Evolutionary conservation across 1,140 invertebrate genomes (phyloP), one percentile per base, ranked within the genome.

Genomic region (Danaus melanippus): DNA sequence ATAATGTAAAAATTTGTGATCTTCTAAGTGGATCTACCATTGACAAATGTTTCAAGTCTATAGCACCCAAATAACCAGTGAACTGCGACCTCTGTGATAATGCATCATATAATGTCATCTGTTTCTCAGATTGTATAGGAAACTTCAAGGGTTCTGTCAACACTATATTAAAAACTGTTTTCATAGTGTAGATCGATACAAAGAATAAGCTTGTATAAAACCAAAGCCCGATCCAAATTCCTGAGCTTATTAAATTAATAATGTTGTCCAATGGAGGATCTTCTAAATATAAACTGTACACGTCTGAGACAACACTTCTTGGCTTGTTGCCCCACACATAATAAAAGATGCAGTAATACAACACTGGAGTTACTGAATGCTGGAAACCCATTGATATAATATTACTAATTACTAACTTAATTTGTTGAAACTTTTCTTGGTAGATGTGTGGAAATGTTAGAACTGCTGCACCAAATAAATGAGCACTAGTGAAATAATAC

Each of bases 41-140:
- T 8, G 92, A 85, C 43, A 94, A 64, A 10, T 89, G 89, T 51
- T 89, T 87, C 4, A 95, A 82, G 76, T 94, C 93, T 41, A 91
- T 83, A 50, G 91, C 92, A 1, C 91, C 93, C 42, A 94, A 84
- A 69, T 92, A 91, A 67, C 92, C 92, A 46, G 93, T 87, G 41
- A 94, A 91, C 7, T 87, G 74, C 89, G 91, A 15, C 90, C 78
- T 69, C 89, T 90, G 42, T 66, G 84, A 79, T 9, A 95, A 70
- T 10, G 89, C 92, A 56, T 91, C 88, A 45, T 88, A 74, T 61
- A 81, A 82, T 59, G 69, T 88, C 56, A 78, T 80, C 46, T 50
- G 51, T 53, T 50, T 71, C n/a, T 70, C 60, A 54, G 78, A 86
- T 57, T 88, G 80, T 56, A 92, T 87, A 7, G 88, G 87, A 73